Evolutionary conservation across 2,888 invertebrate species (phyloP), one percentile per base, ranked within the genome.

Genomic region (Apomyelois bistriatella): DNA sequence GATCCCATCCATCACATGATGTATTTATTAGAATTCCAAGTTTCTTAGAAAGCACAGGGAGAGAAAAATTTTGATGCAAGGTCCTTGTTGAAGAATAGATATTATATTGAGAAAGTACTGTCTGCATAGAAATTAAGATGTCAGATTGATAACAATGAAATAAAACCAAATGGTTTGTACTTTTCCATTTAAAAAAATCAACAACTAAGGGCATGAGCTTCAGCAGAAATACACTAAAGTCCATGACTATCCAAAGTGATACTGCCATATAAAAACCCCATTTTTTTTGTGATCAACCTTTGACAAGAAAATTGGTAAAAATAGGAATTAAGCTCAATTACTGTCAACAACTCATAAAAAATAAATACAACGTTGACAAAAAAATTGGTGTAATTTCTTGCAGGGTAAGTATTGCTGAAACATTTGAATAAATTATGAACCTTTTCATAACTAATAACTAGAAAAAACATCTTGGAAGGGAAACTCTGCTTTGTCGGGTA

Each of bases 401-500:
- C 52, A 54, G 54, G 49, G 43, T 48, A 49, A 38, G 38, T 52
- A 42, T 43, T 51, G 47, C 46, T 28, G 50, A 53, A 54, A 52
- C 8, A 54, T 35, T 64, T 66, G 59, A 71, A 67, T 70, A 64
- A 63, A 66, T 64, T 62, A 61, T 35, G 56, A 61, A 53, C 13
- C 52, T 4, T 32, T 32, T 32, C 30, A 43, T 58, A 48, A 47
- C 47, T 60, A 64, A 62, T 78, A 77, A 54, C 58, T 61, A 53
- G 75, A 70, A 81, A 92, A 94, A 52, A 96, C 90, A 91, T 96
- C 94, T 85, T 94, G 94, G 71, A 97, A 96, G 0, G 97, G 97
- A 79, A 97, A 97, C 69, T 93, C 92, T 3, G 97, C 95, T 56
- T 91, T 91, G 17, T 93, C 91, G 5, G 96, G 96, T 48, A 93